phyloP scores from a whole-genome alignment of 1,140 invertebrate species.

The Streblospio benedicti region DNA sequence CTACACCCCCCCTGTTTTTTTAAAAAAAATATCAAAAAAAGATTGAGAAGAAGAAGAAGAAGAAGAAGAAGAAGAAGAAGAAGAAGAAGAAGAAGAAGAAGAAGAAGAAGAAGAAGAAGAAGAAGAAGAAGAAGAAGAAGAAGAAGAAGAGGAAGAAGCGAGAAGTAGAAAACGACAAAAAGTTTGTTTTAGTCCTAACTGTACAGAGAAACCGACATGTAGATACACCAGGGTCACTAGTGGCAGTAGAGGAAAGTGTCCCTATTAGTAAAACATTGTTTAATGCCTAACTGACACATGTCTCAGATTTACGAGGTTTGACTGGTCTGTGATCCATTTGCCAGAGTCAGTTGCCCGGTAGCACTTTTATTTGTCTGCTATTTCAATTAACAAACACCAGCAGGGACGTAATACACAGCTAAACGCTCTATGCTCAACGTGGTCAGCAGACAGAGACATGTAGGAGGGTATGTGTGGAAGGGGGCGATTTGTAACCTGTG shows the following conservation, averaged over 20 bases:
- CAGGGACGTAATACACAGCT: too few relatives aligned
- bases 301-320: too few relatives aligned
- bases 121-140: background rate
- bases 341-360: too few relatives aligned
- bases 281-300: too few relatives aligned
- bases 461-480: too few relatives aligned
- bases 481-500: too few relatives aligned
- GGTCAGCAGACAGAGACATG: too few relatives aligned
- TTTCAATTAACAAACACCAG: too few relatives aligned
- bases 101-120: background rate
- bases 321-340: too few relatives aligned
- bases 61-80: conserved; percentile 10
- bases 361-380: too few relatives aligned
- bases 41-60: conserved; percentile 11
- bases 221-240: background rate
- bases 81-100: background rate
- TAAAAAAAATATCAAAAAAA: conserved; percentile 5
- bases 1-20: background rate
- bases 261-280: background rate
- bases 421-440: too few relatives aligned
- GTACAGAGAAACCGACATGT: background rate
- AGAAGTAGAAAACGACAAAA: background rate
- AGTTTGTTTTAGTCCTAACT: background rate
- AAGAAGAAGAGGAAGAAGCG: background rate
- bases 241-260: too few relatives aligned